phyloP scores from a whole-genome alignment of 2,888 invertebrate species.

The Xanthia togata region DNA sequence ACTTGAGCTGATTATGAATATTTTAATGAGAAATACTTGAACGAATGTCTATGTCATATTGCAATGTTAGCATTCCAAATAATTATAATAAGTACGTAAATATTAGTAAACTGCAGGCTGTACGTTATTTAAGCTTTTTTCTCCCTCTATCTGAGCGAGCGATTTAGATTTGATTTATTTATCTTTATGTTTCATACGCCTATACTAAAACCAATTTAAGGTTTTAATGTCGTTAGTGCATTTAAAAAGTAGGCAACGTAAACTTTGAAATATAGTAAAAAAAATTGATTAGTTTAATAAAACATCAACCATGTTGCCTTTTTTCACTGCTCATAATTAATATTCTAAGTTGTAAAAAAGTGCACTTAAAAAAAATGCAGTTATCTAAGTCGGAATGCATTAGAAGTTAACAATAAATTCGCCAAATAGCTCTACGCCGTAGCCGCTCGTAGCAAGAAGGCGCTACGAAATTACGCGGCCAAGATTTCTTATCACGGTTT shows the following conservation, averaged over 20 bases:
- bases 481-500: constrained; percentile 7
- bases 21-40: not conserved
- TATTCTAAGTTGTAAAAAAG: not conserved
- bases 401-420: constrained; percentile 14
- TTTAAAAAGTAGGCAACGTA: not conserved
- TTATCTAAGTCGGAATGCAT: not conserved
- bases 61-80: not conserved
- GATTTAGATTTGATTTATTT: not conserved
- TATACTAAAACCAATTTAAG: not conserved
- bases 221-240: not conserved
- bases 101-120: not conserved
- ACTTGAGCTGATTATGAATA: not conserved
- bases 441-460: constrained; percentile 50
- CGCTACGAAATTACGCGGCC: constrained; percentile 35
- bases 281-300: not conserved
- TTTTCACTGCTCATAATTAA: not conserved
- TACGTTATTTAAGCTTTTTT: not conserved
- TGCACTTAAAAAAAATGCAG: not conserved
- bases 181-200: not conserved
- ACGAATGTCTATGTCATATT: not conserved
- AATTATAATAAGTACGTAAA: not conserved
- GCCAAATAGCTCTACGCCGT: constrained; percentile 46
- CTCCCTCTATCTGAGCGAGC: accelerated
- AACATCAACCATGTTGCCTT: not conserved
- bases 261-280: not conserved